Base-by-base conservation (phyloP, 2,888 invertebrate genomes). In the Ellobium chinense region DNA sequence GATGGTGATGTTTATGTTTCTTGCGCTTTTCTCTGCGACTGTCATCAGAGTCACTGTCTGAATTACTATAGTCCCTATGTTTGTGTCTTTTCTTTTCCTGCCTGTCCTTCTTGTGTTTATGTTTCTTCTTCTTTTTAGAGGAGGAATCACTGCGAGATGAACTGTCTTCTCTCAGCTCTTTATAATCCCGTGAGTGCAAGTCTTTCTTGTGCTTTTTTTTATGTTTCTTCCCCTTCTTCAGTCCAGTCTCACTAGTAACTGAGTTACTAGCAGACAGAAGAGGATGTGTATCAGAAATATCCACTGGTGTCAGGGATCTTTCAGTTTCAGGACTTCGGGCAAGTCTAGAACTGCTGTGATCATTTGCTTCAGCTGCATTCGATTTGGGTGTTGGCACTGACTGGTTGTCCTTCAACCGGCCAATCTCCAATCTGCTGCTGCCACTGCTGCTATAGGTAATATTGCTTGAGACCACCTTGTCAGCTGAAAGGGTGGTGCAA, bases 221-320 rank as follows among this genome's bases (percentile, higher is more conserved):
- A 60, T 87, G 85, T 77, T 88, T 89, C 75, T 90, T 89, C 63
- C 81, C 83, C 76, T 87, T 88, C 78, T 85, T 87, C 27, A 83
- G 73, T 36, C 82, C 83, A 73, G 85, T 85, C 62, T 86, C 78
- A 31, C 69, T 65, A 46, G 70, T 24, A 7, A 66, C 63, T 24
- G 70, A 65, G 29, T 60, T 72, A 24, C 74, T 31, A 27, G 82
- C 77, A n/a, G 82, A 82, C 54, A 85, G 74, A n/a, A 85, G 74
- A 29, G 65, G 63, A 68, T 77, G 81, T 70, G 81, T 87, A 36
- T 85, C 85, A 9, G 85, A 84, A 54, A 78, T 78, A 14, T 69
- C 72, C n/a, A 66, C 56, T 21, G 70, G 80, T 29, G 54, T 83
- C 82, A 24, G 88, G 84, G 62, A 84, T 88, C 89, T 88, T 88